Percentiles rank a stretch among this genome's conserved stretches.
These are phyloP conservation scores for Cassiopea xamachana DNA, from an alignment of 30 jellyfish, hydroid and myxozoan species.

Conservation along the genomic window DNA sequence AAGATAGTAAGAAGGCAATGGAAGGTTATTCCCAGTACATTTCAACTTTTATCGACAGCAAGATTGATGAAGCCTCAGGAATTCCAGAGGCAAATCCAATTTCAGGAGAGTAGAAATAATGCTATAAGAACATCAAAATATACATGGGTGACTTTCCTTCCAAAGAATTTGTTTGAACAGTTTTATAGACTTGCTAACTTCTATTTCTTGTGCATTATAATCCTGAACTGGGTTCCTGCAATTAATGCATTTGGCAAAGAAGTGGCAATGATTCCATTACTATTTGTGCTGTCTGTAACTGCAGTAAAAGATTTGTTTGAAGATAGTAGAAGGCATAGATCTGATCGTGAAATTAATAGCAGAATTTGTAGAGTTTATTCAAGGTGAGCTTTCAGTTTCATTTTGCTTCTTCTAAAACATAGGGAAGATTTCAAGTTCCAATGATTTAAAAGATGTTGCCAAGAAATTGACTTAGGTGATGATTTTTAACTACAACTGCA, in stretches of 20 bases:
- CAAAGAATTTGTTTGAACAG: conserved; percentile 95
- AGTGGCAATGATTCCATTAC: conserved; percentile 96
- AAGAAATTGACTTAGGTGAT: too few relatives aligned
- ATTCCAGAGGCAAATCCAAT: conserved; percentile 16
- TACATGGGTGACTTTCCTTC: conserved; percentile 85
- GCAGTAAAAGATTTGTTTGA: conserved; percentile 94
- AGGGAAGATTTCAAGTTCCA: neutral
- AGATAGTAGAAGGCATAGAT: conserved; percentile 87
- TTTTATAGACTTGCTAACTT: conserved; percentile 96
- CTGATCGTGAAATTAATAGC: conserved; percentile 84
- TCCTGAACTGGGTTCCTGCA: conserved; percentile 95
- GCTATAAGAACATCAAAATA: conserved; percentile 91
- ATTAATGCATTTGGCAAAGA: conserved; percentile 98
- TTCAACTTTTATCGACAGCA: neutral
- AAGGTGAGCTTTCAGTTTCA: conserved; percentile 55
- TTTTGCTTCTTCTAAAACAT: neutral
- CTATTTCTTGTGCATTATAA: conserved; percentile 77
- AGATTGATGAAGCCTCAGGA: conserved; percentile 10
- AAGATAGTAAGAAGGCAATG: conserved; percentile 12
- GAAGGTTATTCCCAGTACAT: conserved; percentile 68
- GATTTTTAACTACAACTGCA: too few relatives aligned
- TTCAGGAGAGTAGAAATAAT: conserved; percentile 62
- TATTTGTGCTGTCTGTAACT: conserved; percentile 95
- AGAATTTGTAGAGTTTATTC: conserved; percentile 71
- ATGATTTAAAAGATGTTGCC: neutral